Evolutionary conservation across 1,140 invertebrate genomes (phyloP).

Genomic region (Drosophila kepulauana): DNA sequence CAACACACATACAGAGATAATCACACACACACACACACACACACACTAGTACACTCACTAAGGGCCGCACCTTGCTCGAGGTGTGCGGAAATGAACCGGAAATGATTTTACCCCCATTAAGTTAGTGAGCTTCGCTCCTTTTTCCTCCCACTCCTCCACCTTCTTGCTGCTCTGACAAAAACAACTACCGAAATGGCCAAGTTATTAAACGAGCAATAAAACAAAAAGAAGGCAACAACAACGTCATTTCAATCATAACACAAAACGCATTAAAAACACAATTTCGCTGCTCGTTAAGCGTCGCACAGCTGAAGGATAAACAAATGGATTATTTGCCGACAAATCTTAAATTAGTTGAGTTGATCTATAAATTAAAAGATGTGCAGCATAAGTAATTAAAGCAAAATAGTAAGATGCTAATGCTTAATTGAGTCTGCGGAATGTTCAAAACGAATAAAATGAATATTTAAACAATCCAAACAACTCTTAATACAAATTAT

Average conservation of each 20-base stretch:
- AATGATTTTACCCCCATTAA: constrained; percentile 66
- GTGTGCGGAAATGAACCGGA: constrained; percentile 71
- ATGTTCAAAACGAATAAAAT: too few relatives aligned
- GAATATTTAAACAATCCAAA: too few relatives aligned
- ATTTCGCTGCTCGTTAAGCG: neutral
- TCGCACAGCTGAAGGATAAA: neutral
- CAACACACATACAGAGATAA: neutral
- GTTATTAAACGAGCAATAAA: constrained; percentile 23
- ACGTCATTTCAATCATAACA: constrained; percentile 12
- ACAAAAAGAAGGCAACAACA: neutral
- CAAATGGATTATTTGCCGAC: too few relatives aligned
- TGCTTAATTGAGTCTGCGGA: too few relatives aligned
- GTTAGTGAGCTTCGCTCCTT: constrained; percentile 24
- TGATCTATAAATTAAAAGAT: too few relatives aligned
- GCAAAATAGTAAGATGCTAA: too few relatives aligned
- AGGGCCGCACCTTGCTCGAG: constrained; percentile 46
- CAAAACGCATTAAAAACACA: neutral
- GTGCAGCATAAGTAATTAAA: too few relatives aligned
- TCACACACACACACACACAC: neutral
- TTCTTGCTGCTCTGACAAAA: neutral
- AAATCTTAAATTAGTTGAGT: too few relatives aligned
- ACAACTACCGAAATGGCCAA: constrained; percentile 29
- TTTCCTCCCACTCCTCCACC: neutral
- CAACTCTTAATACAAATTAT: too few relatives aligned
- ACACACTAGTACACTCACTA: constrained; percentile 3